A percentile compares a stretch with the other conserved stretches of the same genome.
Conservation (phyloP, 2,113 vertebrate species). For the Notechis scutatus region DNA sequence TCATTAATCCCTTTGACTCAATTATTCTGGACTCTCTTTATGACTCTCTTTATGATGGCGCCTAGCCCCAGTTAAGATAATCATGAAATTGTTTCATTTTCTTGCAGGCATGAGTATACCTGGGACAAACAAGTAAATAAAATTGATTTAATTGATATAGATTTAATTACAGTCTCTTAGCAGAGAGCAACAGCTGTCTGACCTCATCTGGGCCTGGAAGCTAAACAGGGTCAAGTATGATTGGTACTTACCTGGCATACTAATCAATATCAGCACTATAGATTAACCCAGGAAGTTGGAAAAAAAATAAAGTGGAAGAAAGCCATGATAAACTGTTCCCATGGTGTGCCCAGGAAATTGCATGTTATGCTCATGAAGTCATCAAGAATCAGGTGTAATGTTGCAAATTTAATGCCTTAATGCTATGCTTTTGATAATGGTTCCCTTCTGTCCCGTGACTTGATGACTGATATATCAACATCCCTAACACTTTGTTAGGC, state of each 20-base stretch:
- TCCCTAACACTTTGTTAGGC: neutral
- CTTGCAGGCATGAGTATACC: neutral
- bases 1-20: slow-evolving; percentile 22
- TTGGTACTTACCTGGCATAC: neutral
- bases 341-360: neutral
- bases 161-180: neutral
- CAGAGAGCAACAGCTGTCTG: neutral
- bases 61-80: slow-evolving; percentile 16
- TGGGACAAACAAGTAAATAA: neutral
- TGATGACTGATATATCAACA: neutral
- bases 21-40: neutral
- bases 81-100: neutral
- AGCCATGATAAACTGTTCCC: neutral
- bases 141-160: neutral
- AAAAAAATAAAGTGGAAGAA: neutral
- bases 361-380: neutral
- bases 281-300: neutral
- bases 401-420: neutral
- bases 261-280: neutral
- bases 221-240: neutral
- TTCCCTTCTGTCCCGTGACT: neutral
- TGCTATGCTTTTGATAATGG: neutral
- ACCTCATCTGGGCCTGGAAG: neutral
- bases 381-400: neutral
- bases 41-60: neutral